These are phyloP conservation scores for Latrodectus geometricus DNA, from an alignment of 1,140 invertebrate genomes.

Conservation along the genomic window DNA sequence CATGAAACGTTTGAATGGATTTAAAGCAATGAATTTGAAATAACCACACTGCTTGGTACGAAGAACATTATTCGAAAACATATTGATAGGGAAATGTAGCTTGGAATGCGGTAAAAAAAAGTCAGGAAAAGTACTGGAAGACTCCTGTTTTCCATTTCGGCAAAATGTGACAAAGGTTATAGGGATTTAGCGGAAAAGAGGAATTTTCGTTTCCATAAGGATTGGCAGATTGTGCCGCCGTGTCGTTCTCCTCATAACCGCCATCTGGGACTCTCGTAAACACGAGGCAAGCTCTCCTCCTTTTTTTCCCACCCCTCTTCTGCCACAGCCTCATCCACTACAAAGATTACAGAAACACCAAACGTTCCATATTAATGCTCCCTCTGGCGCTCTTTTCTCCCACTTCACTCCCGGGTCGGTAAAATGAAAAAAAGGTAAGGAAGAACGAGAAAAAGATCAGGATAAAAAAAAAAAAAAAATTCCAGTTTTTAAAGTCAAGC, in stretches of 20 bases:
- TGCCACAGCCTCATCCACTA: conserved; percentile 18
- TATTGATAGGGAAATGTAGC: too few species aligned
- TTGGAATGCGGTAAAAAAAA: too few species aligned
- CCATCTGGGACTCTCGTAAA: conserved; percentile 44
- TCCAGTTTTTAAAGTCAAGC: background rate
- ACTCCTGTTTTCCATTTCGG: background rate
- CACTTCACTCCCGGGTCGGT: background rate
- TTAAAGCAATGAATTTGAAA: too few species aligned
- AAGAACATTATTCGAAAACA: too few species aligned
- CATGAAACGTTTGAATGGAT: too few species aligned
- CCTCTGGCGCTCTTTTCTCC: conserved; percentile 8
- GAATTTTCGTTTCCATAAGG: conserved; percentile 22
- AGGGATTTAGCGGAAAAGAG: conserved; percentile 26
- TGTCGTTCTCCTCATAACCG: conserved; percentile 33
- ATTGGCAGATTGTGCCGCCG: conserved; percentile 32
- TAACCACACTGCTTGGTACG: too few species aligned
- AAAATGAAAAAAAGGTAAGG: conserved; percentile 11
- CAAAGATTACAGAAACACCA: conserved; percentile 48
- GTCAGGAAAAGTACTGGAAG: background rate
- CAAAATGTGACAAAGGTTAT: conserved; percentile 6
- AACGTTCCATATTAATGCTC: conserved; percentile 49
- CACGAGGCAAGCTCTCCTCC: conserved; percentile 1
- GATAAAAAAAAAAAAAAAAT: background rate
- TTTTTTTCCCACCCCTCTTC: conserved; percentile 8
- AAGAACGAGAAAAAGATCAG: background rate